These are phyloP conservation scores for Drosophila trapezifrons DNA, from an alignment of 1,140 invertebrate species.

Conservation along the genomic window DNA sequence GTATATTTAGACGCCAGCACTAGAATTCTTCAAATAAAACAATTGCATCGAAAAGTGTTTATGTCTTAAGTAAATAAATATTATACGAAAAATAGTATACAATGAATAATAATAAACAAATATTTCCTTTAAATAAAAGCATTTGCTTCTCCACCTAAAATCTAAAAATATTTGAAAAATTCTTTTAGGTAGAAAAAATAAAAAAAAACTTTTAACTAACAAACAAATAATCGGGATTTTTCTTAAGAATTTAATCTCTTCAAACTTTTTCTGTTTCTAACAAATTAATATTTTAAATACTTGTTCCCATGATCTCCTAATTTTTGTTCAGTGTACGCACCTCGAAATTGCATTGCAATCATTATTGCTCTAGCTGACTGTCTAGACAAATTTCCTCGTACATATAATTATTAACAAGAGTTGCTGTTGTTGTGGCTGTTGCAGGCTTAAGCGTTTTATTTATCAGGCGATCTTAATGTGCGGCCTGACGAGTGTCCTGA, in stretches of 20 bases:
- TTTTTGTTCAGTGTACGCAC: constrained; percentile 5
- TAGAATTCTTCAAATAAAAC: too few relatives aligned
- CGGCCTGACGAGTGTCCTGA: constrained; percentile 40
- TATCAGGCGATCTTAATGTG: constrained; percentile 56
- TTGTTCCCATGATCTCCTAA: not conserved
- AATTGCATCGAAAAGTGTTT: too few relatives aligned
- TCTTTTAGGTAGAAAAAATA: not conserved
- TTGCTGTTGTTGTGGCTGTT: constrained; percentile 3
- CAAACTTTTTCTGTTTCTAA: too few relatives aligned
- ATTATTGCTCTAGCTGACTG: constrained; percentile 36
- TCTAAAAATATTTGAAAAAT: not conserved
- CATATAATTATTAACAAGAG: constrained; percentile 21
- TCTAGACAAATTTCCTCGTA: constrained; percentile 74
- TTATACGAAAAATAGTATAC: not conserved
- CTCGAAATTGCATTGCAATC: constrained; percentile 53
- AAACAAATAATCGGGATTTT: too few relatives aligned
- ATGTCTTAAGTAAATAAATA: not conserved
- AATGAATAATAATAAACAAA: too few relatives aligned
- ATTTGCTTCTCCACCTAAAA: too few relatives aligned
- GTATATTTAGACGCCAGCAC: too few relatives aligned
- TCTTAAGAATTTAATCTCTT: too few relatives aligned
- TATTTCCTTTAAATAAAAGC: too few relatives aligned
- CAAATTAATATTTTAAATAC: too few relatives aligned
- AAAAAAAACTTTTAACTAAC: too few relatives aligned
- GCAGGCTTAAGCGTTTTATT: constrained; percentile 21